A percentile compares a stretch with the other conserved stretches of the same genome.
phyloP scores from a whole-genome alignment of 2,113 vertebrate genomes.

The Galeopterus variegatus region DNA sequence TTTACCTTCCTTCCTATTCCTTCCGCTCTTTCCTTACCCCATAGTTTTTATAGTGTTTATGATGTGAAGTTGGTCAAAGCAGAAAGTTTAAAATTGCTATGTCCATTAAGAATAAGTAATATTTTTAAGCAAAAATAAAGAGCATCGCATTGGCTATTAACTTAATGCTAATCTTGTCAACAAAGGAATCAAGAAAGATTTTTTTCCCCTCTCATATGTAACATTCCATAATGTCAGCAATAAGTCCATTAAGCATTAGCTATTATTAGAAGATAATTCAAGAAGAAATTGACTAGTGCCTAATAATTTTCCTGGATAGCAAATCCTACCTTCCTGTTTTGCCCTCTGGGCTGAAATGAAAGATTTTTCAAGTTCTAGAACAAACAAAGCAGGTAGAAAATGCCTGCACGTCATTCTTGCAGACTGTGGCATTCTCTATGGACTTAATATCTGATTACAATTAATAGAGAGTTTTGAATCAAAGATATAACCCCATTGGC shows the following conservation, averaged over 20 bases:
- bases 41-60: background rate
- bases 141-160: background rate
- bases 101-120: background rate
- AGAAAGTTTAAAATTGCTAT: background rate
- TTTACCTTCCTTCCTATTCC: too few relatives aligned
- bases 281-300: background rate
- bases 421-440: background rate
- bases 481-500: background rate
- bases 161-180: background rate
- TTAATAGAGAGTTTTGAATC: background rate
- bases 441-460: background rate
- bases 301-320: background rate
- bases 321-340: background rate
- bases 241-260: background rate
- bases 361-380: slow-evolving; percentile 38
- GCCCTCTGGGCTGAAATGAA: background rate
- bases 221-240: background rate
- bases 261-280: slow-evolving; percentile 20
- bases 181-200: background rate
- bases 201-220: background rate
- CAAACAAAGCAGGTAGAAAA: slow-evolving; percentile 1
- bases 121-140: background rate
- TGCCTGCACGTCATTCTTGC: background rate
- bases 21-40: background rate
- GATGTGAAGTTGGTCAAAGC: background rate